Evolutionary conservation across 2,888 invertebrate species (phyloP).

Genomic region (Loripinus fragilis): DNA sequence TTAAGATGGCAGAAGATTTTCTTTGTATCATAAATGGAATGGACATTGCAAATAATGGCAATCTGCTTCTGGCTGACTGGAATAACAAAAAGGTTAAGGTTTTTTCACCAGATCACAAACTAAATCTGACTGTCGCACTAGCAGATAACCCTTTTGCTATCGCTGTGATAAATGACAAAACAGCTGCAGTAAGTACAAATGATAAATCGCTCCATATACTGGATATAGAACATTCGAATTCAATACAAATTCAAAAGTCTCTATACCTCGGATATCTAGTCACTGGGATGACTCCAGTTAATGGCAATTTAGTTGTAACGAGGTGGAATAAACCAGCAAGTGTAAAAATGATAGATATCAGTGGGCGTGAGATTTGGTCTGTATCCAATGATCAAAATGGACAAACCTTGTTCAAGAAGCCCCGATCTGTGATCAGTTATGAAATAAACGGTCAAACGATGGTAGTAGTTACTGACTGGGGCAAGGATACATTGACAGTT

Average conservation of each 20-base stretch:
- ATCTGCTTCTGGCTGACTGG: background rate
- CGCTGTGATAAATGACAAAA: background rate
- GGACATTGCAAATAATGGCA: background rate
- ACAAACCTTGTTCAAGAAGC: background rate
- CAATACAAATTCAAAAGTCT: background rate
- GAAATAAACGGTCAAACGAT: background rate
- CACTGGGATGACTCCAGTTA: background rate
- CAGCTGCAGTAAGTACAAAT: background rate
- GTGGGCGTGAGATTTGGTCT: background rate
- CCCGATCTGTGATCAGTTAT: background rate
- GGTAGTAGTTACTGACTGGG: background rate
- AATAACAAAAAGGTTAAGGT: background rate
- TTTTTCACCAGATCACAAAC: background rate
- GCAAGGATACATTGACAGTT: background rate
- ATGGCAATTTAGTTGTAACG: background rate
- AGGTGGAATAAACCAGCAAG: background rate
- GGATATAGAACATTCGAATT: background rate
- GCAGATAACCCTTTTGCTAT: background rate
- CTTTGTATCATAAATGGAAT: background rate
- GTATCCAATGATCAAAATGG: background rate
- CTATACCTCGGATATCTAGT: background rate
- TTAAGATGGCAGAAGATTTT: background rate
- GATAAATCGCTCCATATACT: background rate
- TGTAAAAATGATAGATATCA: background rate
- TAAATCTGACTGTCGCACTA: background rate